Evolutionary conservation across 2,888 invertebrate species (phyloP).

Genomic region (Erebia ligea): DNA sequence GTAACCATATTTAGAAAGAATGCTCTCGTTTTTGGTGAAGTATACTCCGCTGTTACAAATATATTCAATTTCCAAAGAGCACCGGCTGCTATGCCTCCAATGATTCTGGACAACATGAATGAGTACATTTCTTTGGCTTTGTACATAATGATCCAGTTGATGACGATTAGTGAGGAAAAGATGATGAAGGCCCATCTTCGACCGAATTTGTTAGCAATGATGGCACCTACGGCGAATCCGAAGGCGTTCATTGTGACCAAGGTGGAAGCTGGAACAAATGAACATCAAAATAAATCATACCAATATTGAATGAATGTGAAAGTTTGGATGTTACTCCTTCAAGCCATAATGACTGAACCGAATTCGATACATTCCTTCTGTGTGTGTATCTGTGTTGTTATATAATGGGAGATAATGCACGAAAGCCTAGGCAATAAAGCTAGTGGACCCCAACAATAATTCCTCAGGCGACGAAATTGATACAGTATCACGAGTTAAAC

Average conservation of each 20-base stretch:
- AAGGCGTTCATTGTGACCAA: slow-evolving; percentile 21
- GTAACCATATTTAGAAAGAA: slow-evolving; percentile 35
- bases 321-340: no score
- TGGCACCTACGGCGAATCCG: slow-evolving; percentile 30
- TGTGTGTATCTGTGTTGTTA: no score
- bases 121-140: slow-evolving; percentile 21
- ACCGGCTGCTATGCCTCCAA: slow-evolving; percentile 35
- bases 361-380: no score
- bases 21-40: slow-evolving; percentile 31
- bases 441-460: no score
- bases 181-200: slow-evolving; percentile 31
- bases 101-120: slow-evolving; percentile 35
- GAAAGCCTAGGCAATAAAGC: no score
- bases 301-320: no score
- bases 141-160: slow-evolving; percentile 39
- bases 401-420: no score
- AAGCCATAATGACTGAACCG: no score
- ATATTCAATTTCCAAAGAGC: slow-evolving; percentile 27
- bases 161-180: slow-evolving; percentile 25
- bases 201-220: slow-evolving; percentile 35
- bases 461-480: no score
- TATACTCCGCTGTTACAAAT: slow-evolving; percentile 35
- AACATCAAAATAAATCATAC: neutral
- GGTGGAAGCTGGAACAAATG: slow-evolving; percentile 32
- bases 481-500: no score